Percentiles rank a stretch among this genome's conserved stretches.
These are phyloP conservation scores for Balanococcus diminutus DNA, from an alignment of 2,888 invertebrate species.

Conservation along the genomic window DNA sequence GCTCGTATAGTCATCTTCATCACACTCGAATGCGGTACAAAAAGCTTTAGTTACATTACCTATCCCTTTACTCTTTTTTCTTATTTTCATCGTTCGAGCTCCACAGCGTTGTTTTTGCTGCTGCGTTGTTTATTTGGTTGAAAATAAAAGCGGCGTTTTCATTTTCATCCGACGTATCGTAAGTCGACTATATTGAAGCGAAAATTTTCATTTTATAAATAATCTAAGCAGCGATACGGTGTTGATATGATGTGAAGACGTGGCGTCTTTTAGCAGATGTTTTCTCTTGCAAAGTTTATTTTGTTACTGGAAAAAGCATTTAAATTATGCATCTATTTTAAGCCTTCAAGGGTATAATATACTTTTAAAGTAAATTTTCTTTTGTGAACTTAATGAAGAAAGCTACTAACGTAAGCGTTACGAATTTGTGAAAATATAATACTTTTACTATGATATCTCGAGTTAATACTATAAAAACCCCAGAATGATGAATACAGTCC, in stretches of 20 bases:
- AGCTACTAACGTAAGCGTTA: constrained; percentile 6
- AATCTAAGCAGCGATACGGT: neutral
- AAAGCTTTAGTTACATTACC: neutral
- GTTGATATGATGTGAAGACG: constrained; percentile 26
- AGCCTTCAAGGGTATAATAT: neutral
- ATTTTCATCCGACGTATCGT: neutral
- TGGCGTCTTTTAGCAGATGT: constrained; percentile 24
- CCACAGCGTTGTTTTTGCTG: neutral
- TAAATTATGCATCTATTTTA: constrained; percentile 38
- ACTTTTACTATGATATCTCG: neutral
- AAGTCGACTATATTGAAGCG: neutral
- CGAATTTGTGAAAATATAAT: neutral
- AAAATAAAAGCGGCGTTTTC: constrained; percentile 13
- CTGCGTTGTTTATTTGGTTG: neutral
- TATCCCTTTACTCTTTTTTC: neutral
- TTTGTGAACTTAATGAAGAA: constrained; percentile 25
- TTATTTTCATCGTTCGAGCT: neutral
- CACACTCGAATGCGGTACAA: too few species aligned
- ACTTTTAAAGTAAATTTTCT: constrained; percentile 36
- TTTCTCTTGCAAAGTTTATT: constrained; percentile 16
- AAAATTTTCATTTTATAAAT: constrained; percentile 16
- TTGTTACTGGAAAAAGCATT: constrained; percentile 7
- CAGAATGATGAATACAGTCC: neutral
- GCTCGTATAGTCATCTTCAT: too few species aligned
- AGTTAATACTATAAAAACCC: neutral